These are phyloP conservation scores for Acronicta aceris DNA, from an alignment of 2,888 invertebrate species.

Conservation along the genomic window DNA sequence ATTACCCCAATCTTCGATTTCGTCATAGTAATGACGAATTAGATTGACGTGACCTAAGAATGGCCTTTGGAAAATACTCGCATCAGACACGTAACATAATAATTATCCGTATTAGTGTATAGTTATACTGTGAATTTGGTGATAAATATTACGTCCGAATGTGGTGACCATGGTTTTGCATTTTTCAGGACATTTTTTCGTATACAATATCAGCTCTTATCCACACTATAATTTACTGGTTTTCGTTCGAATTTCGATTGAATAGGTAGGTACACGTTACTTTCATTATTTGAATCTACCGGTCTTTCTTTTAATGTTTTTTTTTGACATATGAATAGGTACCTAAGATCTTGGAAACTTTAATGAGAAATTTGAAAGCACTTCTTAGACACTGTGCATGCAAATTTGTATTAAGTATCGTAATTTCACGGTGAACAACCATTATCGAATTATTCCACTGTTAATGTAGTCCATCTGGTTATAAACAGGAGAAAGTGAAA, in stretches of 20 bases:
- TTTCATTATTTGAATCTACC: too few species aligned
- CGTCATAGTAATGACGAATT: slow-evolving; percentile 39
- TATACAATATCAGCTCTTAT: background rate
- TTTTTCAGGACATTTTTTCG: slow-evolving; percentile 20
- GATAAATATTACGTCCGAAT: slow-evolving; percentile 51
- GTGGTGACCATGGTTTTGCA: slow-evolving; percentile 24
- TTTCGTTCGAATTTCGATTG: too few species aligned
- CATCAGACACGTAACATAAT: slow-evolving; percentile 34
- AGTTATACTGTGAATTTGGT: slow-evolving; percentile 61
- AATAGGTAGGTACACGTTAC: too few species aligned
- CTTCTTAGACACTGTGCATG: too few species aligned
- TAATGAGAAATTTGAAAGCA: too few species aligned
- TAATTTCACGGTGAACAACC: too few species aligned
- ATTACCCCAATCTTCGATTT: background rate
- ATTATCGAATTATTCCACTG: too few species aligned
- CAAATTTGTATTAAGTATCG: too few species aligned
- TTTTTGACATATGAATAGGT: too few species aligned
- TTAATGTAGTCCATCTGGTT: too few species aligned
- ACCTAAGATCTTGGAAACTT: too few species aligned
- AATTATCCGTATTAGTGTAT: slow-evolving; percentile 56
- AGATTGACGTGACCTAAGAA: slow-evolving; percentile 23
- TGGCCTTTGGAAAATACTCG: slow-evolving; percentile 70
- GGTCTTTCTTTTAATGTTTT: too few species aligned
- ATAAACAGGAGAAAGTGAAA: background rate
- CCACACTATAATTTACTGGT: background rate